phyloP scores from a whole-genome alignment of 2,888 invertebrate genomes.

The Allolobophora icterica region DNA sequence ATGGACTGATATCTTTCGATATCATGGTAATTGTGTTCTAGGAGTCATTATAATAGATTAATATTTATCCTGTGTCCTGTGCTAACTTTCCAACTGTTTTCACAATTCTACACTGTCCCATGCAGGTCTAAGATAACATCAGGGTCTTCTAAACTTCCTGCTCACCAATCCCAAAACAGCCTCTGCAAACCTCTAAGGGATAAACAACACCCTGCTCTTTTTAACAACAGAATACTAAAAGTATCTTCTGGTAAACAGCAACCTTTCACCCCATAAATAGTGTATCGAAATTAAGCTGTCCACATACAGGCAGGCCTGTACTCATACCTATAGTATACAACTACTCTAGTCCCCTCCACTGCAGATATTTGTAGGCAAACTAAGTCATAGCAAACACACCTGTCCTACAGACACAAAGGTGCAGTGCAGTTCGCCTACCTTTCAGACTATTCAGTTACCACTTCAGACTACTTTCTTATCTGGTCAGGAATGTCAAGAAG shows the following conservation, averaged over 20 bases:
- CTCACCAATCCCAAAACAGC: no score
- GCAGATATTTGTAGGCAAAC: background rate
- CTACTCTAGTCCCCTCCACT: background rate
- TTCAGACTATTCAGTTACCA: background rate
- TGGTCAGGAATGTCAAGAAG: background rate
- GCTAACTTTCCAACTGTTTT: no score
- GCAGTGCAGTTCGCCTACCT: background rate
- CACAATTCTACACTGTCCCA: no score
- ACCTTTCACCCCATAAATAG: background rate
- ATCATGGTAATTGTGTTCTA: no score
- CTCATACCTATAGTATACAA: background rate
- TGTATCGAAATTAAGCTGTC: background rate
- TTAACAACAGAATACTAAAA: background rate
- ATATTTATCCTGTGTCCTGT: no score
- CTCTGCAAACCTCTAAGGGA: no score
- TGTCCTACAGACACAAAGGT: background rate
- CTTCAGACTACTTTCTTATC: background rate
- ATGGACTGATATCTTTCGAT: no score
- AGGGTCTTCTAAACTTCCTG: no score
- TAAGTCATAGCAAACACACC: background rate
- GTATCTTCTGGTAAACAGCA: background rate
- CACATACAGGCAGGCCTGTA: background rate
- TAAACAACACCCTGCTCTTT: no score
- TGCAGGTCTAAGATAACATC: no score
- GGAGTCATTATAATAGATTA: no score